Evolutionary conservation across 2,797 vertebrate genomes (phyloP).

Genomic region (Coilia nasus): DNA sequence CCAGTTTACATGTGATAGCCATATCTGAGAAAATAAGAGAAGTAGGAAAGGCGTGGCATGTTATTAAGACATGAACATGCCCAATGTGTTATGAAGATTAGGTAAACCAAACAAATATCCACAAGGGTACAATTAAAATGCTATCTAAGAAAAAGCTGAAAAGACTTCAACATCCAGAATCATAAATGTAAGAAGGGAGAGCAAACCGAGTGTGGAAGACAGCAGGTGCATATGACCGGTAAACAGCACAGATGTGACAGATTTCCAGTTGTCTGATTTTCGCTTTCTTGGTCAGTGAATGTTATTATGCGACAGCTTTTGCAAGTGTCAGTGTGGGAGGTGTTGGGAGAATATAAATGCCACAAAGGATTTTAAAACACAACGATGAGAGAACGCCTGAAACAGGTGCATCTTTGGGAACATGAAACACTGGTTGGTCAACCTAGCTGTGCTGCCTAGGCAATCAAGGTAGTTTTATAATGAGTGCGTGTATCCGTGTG

Average conservation of each 20-base stretch:
- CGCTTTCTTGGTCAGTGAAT: not conserved
- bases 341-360: not conserved
- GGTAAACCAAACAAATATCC: too few species aligned
- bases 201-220: not conserved
- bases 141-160: too few species aligned
- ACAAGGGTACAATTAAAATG: too few species aligned
- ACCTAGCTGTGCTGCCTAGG: not conserved
- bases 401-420: not conserved
- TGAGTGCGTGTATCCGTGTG: not conserved
- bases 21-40: not conserved
- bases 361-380: not conserved
- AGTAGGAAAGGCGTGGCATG: not conserved
- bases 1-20: not conserved
- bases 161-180: not conserved
- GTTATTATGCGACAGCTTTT: not conserved
- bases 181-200: not conserved
- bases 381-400: too few species aligned
- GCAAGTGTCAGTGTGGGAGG: slow-evolving; percentile 12
- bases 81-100: too few species aligned
- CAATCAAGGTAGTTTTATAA: not conserved
- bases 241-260: not conserved
- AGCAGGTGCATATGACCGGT: not conserved
- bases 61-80: not conserved
- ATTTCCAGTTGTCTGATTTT: not conserved
- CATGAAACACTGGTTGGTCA: slow-evolving; percentile 1